Percentiles rank a stretch among this genome's conserved stretches.
Evolutionary conservation across 2,797 vertebrate genomes (phyloP).

Genomic region (Graptemys geographica): DNA sequence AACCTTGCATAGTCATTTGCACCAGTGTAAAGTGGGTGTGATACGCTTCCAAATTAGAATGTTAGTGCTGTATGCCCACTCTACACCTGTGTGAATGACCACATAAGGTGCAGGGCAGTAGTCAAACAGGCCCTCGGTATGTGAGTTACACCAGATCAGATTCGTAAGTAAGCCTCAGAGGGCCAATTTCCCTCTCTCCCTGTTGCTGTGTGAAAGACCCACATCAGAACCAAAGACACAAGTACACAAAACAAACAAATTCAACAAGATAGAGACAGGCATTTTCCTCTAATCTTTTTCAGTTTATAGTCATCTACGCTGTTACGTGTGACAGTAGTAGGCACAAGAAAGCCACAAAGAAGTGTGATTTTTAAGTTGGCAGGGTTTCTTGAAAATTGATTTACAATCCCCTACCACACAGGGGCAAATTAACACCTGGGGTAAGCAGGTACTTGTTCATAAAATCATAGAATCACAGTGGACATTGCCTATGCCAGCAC

Average conservation of each 20-base stretch:
- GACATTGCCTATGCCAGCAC: neutral
- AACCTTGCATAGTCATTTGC: neutral
- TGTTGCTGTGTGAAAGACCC: neutral
- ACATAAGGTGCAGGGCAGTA: fast-evolving
- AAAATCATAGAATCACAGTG: neutral
- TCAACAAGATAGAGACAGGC: neutral
- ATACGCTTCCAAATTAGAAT: neutral
- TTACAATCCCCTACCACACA: neutral
- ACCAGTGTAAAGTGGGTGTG: fast-evolving
- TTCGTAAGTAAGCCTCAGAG: neutral
- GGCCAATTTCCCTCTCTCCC: neutral
- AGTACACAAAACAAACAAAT: neutral
- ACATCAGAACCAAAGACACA: neutral
- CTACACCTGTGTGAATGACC: neutral
- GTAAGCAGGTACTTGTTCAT: neutral
- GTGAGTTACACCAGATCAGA: neutral
- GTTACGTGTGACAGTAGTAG: neutral
- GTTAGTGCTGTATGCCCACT: neutral
- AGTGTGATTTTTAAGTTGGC: neutral
- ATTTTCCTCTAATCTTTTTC: neutral
- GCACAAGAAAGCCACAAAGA: neutral
- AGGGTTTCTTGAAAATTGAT: neutral
- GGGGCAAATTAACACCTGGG: neutral
- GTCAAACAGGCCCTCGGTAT: neutral
- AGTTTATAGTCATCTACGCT: neutral